A percentile compares a stretch with the other conserved stretches of the same genome.
Evolutionary conservation across 2,797 vertebrate genomes (phyloP).

Genomic region (Hydrolagus colliei): DNA sequence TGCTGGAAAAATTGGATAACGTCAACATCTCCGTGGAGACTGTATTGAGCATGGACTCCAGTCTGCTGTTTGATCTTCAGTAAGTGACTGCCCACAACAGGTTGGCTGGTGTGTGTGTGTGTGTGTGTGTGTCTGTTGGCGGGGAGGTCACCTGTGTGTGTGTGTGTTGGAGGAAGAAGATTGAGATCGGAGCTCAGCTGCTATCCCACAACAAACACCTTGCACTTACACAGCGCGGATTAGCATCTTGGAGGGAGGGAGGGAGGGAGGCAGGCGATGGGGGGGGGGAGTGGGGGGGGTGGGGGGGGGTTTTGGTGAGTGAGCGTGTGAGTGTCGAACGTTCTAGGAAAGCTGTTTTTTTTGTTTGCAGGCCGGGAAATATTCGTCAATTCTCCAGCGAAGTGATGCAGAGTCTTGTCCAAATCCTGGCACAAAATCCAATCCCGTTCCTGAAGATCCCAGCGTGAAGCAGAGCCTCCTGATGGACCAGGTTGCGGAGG

Average conservation of each 20-base stretch:
- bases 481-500: conserved; percentile 63
- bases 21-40: conserved; percentile 56
- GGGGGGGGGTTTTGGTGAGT: neutral
- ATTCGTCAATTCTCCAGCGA: conserved; percentile 57
- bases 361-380: conserved; percentile 51
- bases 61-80: conserved; percentile 60
- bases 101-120: no score
- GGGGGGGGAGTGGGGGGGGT: neutral
- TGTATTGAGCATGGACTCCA: conserved; percentile 53
- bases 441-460: conserved; percentile 53
- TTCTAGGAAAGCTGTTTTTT: neutral
- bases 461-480: conserved; percentile 56
- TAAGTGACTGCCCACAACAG: conserved; percentile 46
- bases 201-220: no score
- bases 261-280: no score
- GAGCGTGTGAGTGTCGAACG: no score
- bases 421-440: conserved; percentile 49
- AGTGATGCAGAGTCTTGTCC: conserved; percentile 54
- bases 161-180: neutral
- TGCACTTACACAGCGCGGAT: no score
- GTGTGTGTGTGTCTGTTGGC: no score
- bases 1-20: conserved; percentile 52
- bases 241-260: no score
- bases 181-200: no score
- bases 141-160: no score